A percentile compares a stretch with the other conserved stretches of the same genome.
These are phyloP conservation scores for Lophius americanus DNA, from an alignment of 2,797 vertebrate species.

Conservation along the genomic window DNA sequence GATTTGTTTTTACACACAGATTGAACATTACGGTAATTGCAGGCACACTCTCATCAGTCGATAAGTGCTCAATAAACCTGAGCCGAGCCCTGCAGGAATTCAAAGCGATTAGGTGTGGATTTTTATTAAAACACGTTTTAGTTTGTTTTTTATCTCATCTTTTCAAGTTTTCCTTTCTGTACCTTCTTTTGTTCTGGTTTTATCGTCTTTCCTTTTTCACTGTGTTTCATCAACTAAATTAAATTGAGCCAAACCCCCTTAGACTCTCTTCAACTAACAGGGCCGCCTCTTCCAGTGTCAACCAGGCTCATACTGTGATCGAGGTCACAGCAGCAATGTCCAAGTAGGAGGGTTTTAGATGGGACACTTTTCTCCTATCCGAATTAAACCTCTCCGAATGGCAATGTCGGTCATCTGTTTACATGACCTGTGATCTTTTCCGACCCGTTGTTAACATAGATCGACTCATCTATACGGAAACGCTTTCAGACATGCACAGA, in stretches of 20 bases:
- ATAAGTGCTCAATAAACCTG: conserved; percentile 24
- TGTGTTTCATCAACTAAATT: conserved; percentile 55
- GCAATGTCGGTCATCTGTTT: too few relatives aligned
- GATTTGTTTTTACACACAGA: conserved; percentile 31
- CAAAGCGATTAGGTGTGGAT: conserved; percentile 35
- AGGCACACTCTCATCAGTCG: conserved; percentile 19
- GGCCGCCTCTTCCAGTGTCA: conserved; percentile 12
- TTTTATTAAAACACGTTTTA: conserved; percentile 38
- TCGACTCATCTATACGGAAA: too few relatives aligned
- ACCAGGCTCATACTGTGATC: conserved; percentile 27
- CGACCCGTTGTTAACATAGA: too few relatives aligned
- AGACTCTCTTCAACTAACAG: conserved; percentile 26
- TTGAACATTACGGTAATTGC: conserved; percentile 29
- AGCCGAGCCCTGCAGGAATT: conserved; percentile 36
- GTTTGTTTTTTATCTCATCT: conserved; percentile 33
- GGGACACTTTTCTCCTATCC: too few relatives aligned
- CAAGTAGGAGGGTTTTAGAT: too few relatives aligned
- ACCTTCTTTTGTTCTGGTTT: conserved; percentile 39
- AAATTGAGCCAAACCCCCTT: conserved; percentile 47
- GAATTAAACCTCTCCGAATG: too few relatives aligned
- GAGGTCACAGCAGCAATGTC: conserved; percentile 36
- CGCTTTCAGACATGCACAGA: too few relatives aligned
- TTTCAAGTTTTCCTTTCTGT: conserved; percentile 5
- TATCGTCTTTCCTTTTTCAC: conserved; percentile 42
- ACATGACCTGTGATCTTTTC: too few relatives aligned